Base-by-base conservation (phyloP, 2,113 vertebrate species). In the Dolichotis patagonum region DNA sequence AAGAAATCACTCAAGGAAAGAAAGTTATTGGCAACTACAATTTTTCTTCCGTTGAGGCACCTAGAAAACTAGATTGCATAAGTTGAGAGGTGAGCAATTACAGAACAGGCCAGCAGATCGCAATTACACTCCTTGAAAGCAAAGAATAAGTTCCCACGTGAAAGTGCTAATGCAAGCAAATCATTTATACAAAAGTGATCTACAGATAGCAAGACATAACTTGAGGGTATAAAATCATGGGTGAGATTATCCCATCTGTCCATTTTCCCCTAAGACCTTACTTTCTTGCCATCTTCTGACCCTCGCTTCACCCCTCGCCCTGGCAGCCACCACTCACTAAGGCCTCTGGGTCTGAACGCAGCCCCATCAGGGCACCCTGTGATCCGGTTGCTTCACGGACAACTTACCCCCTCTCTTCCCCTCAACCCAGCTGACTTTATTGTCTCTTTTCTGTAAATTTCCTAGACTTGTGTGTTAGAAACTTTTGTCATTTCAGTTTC, bases 1-100 rank as follows among this genome's bases (percentile, higher is more conserved):
- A 41, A 67, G 41, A 96, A 95, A 78, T 86, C 86, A 41, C 1
- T 58, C 11, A 83, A 92, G 24, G 35, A 82, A 97, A 78, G 46
- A 87, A 85, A 95, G 41, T 80, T 56, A 87, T 46, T 77, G 65
- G 1, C 67, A 90, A 71, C 16, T 5, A 81, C 38, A 75, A 30
- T 77, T 62, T 63, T 71, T 91, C 58, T 87, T 75, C 28, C 30
- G 35, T 30, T 80, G 80, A 63, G 26, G 87, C 84, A 20, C 4
- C 41, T 88, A 2, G 0, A 26, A 30, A 80, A 73, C 77, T 85
- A 81, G 1, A 56, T 24, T 71, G 4, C 78, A 75, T 84, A n/a
- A 22, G 3, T 35, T 88, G 24, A 80, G n/a, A 65, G 81, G 4
- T 12, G 7, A 6, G 20, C 85, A 41, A 26, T 49, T 60, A 60